These are phyloP conservation scores for Triplophysa dalaica DNA, from an alignment of 2,113 vertebrate genomes.

Conservation along the genomic window DNA sequence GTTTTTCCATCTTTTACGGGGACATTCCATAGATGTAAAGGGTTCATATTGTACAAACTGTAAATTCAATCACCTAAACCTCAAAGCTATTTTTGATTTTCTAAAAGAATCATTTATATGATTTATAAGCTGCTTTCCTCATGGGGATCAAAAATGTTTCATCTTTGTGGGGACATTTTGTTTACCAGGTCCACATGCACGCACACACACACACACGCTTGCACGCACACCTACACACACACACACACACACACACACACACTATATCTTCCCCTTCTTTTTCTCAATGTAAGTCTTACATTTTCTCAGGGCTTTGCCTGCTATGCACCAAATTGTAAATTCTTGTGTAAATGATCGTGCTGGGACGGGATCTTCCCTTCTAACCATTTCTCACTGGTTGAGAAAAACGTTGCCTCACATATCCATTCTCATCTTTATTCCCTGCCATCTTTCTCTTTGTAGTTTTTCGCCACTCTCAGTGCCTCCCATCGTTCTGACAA, in stretches of 20 bases:
- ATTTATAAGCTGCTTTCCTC: too few relatives aligned
- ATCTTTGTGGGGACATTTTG: too few relatives aligned
- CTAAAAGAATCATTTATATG: too few relatives aligned
- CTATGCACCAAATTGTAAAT: slow-evolving; percentile 26
- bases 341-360: slow-evolving; percentile 22
- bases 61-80: too few relatives aligned
- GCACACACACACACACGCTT: too few relatives aligned
- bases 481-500: slow-evolving; percentile 31
- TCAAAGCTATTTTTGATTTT: too few relatives aligned
- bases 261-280: background rate
- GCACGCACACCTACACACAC: too few relatives aligned
- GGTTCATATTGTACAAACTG: too few relatives aligned
- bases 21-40: too few relatives aligned
- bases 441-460: slow-evolving; percentile 25
- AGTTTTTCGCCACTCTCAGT: slow-evolving; percentile 18
- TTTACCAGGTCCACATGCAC: too few relatives aligned
- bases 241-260: background rate
- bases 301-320: slow-evolving; percentile 6
- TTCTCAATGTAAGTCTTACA: background rate
- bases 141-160: too few relatives aligned
- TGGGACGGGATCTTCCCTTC: background rate
- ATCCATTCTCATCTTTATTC: slow-evolving; percentile 22
- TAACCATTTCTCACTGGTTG: slow-evolving; percentile 14
- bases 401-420: slow-evolving; percentile 1
- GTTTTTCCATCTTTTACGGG: too few relatives aligned